Evolutionary conservation across 2,888 invertebrate genomes (phyloP).

Genomic region (Lycophotia porphyrea): DNA sequence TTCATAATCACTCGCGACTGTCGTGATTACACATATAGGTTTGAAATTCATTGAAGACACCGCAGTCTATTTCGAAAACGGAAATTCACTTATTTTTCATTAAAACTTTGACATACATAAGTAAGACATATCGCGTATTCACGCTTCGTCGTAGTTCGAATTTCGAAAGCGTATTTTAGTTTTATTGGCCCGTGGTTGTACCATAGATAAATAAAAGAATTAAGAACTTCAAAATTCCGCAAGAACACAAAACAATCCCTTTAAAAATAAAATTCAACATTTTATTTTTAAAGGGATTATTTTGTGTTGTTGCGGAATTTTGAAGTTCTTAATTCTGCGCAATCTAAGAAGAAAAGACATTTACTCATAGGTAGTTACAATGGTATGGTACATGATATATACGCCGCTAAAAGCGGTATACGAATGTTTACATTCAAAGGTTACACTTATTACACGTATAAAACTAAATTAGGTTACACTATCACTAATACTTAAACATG

Average conservation of each 20-base stretch:
- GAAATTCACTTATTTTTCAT: neutral
- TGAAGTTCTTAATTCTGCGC: neutral
- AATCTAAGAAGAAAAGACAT: no score
- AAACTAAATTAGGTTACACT: no score
- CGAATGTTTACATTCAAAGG: no score
- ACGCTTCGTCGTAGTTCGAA: neutral
- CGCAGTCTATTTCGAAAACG: neutral
- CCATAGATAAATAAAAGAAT: neutral
- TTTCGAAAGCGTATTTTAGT: neutral
- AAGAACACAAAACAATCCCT: no score
- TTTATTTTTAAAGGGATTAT: no score
- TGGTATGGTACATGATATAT: no score
- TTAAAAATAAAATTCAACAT: no score
- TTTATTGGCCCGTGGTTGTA: neutral
- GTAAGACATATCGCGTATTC: neutral
- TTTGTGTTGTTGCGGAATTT: neutral
- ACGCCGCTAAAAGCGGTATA: no score
- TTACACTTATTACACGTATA: no score
- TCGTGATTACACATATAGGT: constrained; percentile 6
- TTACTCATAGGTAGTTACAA: no score
- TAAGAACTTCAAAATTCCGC: no score
- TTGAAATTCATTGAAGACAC: neutral
- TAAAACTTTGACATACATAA: neutral
- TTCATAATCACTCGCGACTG: constrained; percentile 20
- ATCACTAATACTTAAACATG: neutral